phyloP scores from a whole-genome alignment of 2,113 vertebrate genomes.

The Hassar affinis region DNA sequence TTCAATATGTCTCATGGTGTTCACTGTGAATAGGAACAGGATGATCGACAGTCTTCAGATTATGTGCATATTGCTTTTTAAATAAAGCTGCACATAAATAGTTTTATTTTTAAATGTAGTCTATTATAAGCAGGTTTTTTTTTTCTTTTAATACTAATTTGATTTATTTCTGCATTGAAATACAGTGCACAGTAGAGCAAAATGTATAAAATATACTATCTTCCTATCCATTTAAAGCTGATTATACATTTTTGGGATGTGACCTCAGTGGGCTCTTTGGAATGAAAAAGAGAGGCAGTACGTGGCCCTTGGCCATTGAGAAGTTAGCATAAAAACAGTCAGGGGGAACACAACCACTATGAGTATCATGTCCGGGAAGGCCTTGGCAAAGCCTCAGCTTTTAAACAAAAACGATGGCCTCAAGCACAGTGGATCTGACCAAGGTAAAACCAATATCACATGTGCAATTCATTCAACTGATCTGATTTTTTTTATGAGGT shows the following conservation, averaged over 20 bases:
- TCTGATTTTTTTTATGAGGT: conserved; percentile 62
- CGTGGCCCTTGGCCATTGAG: conserved; percentile 23
- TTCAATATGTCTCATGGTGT: conserved; percentile 67
- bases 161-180: not conserved
- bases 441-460: conserved; percentile 76
- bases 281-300: conserved; percentile 25
- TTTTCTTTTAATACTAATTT: not conserved
- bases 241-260: conserved; percentile 44
- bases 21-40: conserved; percentile 55
- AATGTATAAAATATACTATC: conserved; percentile 23
- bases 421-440: conserved; percentile 67
- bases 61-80: conserved; percentile 23
- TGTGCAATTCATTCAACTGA: conserved; percentile 72
- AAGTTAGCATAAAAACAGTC: conserved; percentile 40
- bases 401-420: conserved; percentile 75
- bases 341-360: conserved; percentile 44
- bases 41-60: conserved; percentile 25
- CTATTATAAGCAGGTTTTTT: not conserved
- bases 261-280: conserved; percentile 26
- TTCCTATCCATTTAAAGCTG: conserved; percentile 11
- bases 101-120: conserved; percentile 4
- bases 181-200: not conserved
- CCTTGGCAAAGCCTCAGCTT: conserved; percentile 66
- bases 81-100: conserved; percentile 4
- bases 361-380: conserved; percentile 55